phyloP scores from a whole-genome alignment of 2,888 invertebrate genomes.

The Oligia fasciuncula region DNA sequence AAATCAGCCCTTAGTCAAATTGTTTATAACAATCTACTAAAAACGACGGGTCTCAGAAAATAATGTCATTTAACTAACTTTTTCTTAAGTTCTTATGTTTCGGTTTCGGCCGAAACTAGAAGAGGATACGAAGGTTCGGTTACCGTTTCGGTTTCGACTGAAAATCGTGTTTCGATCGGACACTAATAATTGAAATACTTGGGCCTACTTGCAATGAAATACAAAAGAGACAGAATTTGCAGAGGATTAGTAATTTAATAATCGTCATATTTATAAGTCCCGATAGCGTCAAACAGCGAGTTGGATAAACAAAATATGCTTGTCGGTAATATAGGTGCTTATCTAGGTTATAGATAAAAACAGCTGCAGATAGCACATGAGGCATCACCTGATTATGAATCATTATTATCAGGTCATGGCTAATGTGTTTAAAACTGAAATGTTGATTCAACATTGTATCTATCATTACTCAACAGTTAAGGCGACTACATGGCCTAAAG shows the following conservation, averaged over 20 bases:
- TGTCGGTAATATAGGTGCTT: neutral
- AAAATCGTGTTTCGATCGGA: neutral
- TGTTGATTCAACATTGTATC: constrained; percentile 2
- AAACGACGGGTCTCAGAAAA: too few relatives aligned
- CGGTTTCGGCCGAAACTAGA: too few relatives aligned
- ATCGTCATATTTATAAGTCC: constrained; percentile 2
- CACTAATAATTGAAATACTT: neutral
- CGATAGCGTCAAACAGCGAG: neutral
- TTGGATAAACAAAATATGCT: neutral
- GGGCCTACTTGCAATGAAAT: neutral
- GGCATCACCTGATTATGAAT: constrained; percentile 13
- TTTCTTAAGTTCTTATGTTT: too few relatives aligned
- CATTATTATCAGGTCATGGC: neutral
- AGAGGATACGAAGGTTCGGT: too few relatives aligned
- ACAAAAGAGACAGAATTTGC: neutral
- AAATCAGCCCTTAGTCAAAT: too few relatives aligned
- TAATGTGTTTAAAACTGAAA: neutral
- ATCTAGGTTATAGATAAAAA: neutral
- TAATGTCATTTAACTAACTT: too few relatives aligned
- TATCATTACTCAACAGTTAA: neutral
- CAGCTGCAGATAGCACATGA: constrained; percentile 26
- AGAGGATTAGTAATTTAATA: neutral
- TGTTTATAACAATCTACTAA: too few relatives aligned
- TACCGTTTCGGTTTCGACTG: too few relatives aligned
- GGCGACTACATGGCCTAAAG: too few relatives aligned